Percentiles rank a stretch among this genome's conserved stretches.
Evolutionary conservation across 2,888 invertebrate genomes (phyloP).

Genomic region (Lycaena phlaeas): DNA sequence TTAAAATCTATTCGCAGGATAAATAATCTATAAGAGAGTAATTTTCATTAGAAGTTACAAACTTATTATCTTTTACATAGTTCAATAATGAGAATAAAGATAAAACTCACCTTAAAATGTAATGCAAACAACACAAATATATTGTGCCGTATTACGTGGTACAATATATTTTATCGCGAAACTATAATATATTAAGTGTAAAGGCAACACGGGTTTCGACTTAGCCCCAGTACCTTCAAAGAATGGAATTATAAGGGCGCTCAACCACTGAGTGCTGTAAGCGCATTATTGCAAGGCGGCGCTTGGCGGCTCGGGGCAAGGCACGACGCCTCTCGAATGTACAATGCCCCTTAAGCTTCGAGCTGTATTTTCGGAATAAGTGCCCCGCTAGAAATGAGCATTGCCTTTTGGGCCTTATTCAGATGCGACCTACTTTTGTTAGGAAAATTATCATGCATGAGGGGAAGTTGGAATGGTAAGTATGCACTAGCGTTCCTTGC

Average conservation of each 20-base stretch:
- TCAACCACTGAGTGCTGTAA: conserved; percentile 50
- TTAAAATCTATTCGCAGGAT: too few species aligned
- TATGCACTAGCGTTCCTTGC: conserved; percentile 27
- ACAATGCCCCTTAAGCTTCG: conserved; percentile 57
- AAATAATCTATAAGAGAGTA: too few species aligned
- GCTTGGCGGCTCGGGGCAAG: conserved; percentile 33
- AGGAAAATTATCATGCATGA: conserved; percentile 39
- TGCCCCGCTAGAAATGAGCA: conserved; percentile 54
- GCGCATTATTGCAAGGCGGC: conserved; percentile 62
- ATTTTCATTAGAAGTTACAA: too few species aligned
- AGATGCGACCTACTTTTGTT: conserved; percentile 39
- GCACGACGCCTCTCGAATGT: conserved; percentile 52
- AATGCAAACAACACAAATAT: conserved; percentile 3
- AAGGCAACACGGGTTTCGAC: conserved; percentile 55
- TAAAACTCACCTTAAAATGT: background rate
- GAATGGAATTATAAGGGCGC: conserved; percentile 58
- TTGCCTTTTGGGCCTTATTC: conserved; percentile 46
- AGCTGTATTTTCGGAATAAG: conserved; percentile 51
- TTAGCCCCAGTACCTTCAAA: conserved; percentile 49
- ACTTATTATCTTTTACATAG: too few species aligned
- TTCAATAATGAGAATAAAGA: background rate
- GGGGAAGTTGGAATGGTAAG: conserved; percentile 23
- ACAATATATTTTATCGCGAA: conserved; percentile 16
- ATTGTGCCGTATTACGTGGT: conserved; percentile 1
- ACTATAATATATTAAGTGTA: conserved; percentile 24